Percentiles rank a stretch among this genome's conserved stretches.
Evolutionary conservation across 2,888 invertebrate species (phyloP).

Genomic region (Perizoma flavofasciatum): DNA sequence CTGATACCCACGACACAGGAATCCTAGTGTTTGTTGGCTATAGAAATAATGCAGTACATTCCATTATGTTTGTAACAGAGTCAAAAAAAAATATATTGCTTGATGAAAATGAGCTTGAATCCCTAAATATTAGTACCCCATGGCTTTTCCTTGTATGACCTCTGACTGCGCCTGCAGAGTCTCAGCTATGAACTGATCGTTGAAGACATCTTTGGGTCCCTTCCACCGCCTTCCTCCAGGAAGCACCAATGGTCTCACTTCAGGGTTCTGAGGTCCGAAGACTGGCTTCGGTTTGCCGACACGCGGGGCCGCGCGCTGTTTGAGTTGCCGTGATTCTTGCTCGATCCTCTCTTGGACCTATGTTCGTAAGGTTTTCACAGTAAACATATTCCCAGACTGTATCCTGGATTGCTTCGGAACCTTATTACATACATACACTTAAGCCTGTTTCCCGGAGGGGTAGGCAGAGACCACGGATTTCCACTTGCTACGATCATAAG

Average conservation of each 20-base stretch:
- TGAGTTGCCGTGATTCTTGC: slow-evolving; percentile 69
- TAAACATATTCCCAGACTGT: neutral
- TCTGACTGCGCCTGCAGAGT: slow-evolving; percentile 93
- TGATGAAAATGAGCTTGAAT: too few relatives aligned
- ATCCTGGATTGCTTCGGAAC: too few relatives aligned
- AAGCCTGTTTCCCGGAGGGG: too few relatives aligned
- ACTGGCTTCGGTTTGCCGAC: slow-evolving; percentile 67
- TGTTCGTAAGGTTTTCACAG: slow-evolving; percentile 3
- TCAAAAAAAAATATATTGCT: too few relatives aligned
- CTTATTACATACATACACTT: too few relatives aligned
- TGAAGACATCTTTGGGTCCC: slow-evolving; percentile 93
- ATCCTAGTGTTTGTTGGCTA: too few relatives aligned
- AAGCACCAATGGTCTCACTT: slow-evolving; percentile 88
- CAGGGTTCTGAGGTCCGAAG: slow-evolving; percentile 85
- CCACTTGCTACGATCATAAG: too few relatives aligned
- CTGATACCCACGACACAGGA: too few relatives aligned
- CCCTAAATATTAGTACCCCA: slow-evolving; percentile 86
- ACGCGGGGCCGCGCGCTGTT: slow-evolving; percentile 77
- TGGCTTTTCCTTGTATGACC: slow-evolving; percentile 91
- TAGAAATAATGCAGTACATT: too few relatives aligned
- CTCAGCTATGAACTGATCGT: slow-evolving; percentile 94
- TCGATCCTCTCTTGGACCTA: slow-evolving; percentile 68
- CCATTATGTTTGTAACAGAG: too few relatives aligned
- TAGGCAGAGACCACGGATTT: too few relatives aligned
- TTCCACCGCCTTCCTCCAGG: slow-evolving; percentile 92